These are phyloP conservation scores for Pheosia tremula DNA, from an alignment of 2,888 invertebrate species.

Conservation along the genomic window DNA sequence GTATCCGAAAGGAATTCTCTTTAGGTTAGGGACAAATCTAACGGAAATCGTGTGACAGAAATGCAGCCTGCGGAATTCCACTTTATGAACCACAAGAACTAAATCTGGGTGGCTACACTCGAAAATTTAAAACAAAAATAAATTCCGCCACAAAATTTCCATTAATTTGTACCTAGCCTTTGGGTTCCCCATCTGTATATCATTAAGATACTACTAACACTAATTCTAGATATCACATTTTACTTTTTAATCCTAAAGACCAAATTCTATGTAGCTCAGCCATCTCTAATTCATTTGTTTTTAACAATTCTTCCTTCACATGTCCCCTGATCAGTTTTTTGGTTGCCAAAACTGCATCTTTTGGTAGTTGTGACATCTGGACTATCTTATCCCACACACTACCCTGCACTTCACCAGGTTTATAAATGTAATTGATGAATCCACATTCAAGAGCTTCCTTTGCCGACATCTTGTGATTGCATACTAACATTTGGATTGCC, in stretches of 20 bases:
- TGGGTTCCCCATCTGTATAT: no score
- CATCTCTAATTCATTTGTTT: conserved; percentile 88
- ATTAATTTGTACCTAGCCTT: no score
- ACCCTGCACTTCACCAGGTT: conserved; percentile 84
- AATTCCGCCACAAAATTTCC: no score
- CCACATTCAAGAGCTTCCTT: conserved; percentile 91
- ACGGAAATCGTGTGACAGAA: no score
- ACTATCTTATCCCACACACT: conserved; percentile 85
- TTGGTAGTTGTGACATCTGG: conserved; percentile 82
- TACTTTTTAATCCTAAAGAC: conserved; percentile 76
- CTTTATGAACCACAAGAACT: no score
- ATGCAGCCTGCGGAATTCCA: no score
- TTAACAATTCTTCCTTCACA: conserved; percentile 85
- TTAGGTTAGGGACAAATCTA: no score
- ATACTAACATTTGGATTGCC: conserved; percentile 86
- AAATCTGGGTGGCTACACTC: no score
- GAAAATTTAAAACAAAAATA: no score
- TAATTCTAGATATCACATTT: conserved; percentile 32
- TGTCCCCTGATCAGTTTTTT: conserved; percentile 88
- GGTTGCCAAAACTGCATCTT: conserved; percentile 85
- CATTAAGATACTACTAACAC: conserved; percentile 14
- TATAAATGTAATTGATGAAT: conserved; percentile 92
- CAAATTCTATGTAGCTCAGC: conserved; percentile 86
- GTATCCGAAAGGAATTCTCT: no score
- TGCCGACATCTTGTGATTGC: conserved; percentile 91